Evolutionary conservation across 2,113 vertebrate genomes (phyloP).

Genomic region (human (Homo sapiens)): DNA sequence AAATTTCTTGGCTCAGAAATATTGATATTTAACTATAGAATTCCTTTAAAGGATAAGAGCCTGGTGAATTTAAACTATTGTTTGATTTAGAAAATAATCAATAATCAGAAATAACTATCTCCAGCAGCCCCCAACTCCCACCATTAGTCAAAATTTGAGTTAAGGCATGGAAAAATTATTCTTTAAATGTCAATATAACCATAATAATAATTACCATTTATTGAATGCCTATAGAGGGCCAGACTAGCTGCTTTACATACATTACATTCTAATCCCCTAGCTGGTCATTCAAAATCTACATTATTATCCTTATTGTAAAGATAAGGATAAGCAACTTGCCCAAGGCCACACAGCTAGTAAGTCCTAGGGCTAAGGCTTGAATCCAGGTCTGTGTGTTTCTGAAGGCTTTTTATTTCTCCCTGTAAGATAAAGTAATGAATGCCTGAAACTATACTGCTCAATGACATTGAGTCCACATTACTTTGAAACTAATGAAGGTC

Average conservation of each 20-base stretch:
- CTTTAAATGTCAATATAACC: conserved; percentile 62
- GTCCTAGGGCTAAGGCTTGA: conserved; percentile 38
- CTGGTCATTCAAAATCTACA: conserved; percentile 61
- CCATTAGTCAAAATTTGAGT: conserved; percentile 50
- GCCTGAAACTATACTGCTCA: neutral
- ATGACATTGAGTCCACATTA: neutral
- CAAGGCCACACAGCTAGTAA: conserved; percentile 73
- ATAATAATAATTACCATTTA: conserved; percentile 72
- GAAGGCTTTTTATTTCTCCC: conserved; percentile 54
- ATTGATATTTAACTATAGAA: neutral
- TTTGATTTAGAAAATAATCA: conserved; percentile 53
- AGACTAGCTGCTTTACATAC: conserved; percentile 71
- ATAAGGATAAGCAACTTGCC: conserved; percentile 65
- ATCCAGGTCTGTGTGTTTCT: conserved; percentile 44
- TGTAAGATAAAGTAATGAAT: conserved; percentile 34
- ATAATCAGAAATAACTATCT: conserved; percentile 22
- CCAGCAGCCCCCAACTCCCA: neutral
- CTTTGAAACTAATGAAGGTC: neutral
- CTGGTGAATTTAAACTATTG: conserved; percentile 6
- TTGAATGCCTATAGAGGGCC: conserved; percentile 59
- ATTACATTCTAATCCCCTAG: conserved; percentile 74
- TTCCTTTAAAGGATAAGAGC: neutral
- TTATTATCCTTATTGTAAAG: conserved; percentile 74
- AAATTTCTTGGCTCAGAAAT: conserved; percentile 10
- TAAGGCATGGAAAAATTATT: conserved; percentile 42